A percentile compares a stretch with the other conserved stretches of the same genome.
Evolutionary conservation across 2,797 vertebrate genomes (phyloP).

Genomic region (Neostethus bicornis): DNA sequence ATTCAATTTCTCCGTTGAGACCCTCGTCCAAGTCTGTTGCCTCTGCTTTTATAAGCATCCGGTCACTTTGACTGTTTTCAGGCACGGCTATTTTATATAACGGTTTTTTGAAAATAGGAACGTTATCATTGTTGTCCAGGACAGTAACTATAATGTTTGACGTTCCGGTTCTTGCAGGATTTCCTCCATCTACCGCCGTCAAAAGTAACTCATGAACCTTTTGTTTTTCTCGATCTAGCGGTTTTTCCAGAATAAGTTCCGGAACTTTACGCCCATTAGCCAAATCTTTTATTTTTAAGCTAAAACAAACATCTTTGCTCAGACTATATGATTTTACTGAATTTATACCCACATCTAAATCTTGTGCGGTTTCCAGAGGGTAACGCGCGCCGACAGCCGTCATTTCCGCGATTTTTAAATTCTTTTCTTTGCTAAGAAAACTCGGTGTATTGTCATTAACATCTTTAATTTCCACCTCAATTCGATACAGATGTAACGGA

Average conservation of each 20-base stretch:
- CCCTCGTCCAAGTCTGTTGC: constrained; percentile 74
- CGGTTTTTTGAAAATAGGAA: constrained; percentile 6
- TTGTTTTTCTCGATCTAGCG: constrained; percentile 74
- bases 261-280: constrained; percentile 25
- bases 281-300: constrained; percentile 62
- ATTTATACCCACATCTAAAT: constrained; percentile 70
- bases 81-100: constrained; percentile 20
- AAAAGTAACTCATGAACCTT: constrained; percentile 61
- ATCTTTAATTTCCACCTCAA: constrained; percentile 80
- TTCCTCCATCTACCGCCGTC: constrained; percentile 77
- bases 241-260: constrained; percentile 71
- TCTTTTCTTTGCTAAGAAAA: constrained; percentile 40
- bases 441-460: constrained; percentile 83
- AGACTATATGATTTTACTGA: constrained; percentile 58
- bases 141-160: constrained; percentile 14
- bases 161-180: constrained; percentile 50
- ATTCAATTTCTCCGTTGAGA: constrained; percentile 70
- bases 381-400: constrained; percentile 67
- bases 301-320: constrained; percentile 62
- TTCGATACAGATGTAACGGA: constrained; percentile 75
- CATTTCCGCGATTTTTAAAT: constrained; percentile 68
- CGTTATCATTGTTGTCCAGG: constrained; percentile 31
- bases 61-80: constrained; percentile 24
- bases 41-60: constrained; percentile 44
- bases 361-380: constrained; percentile 77